Percentiles rank a stretch among this genome's conserved stretches.
These are phyloP conservation scores for Batillaria attramentaria DNA, from an alignment of 1,140 invertebrate species.

Conservation along the genomic window DNA sequence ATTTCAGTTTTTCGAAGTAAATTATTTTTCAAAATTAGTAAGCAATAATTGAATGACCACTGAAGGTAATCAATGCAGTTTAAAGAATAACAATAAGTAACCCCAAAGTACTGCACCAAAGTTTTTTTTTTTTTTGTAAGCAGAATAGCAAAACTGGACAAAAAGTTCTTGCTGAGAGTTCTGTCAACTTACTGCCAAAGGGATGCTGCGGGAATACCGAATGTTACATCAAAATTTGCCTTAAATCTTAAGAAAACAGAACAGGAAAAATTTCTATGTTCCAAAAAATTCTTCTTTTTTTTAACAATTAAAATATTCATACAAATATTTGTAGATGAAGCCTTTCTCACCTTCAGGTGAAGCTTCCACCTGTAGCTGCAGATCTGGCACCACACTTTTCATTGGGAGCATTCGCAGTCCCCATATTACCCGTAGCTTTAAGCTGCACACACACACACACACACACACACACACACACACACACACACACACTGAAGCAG, in stretches of 20 bases:
- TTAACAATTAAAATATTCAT: background rate
- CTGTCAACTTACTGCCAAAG: too few species aligned
- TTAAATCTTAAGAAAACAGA: background rate
- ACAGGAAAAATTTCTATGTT: background rate
- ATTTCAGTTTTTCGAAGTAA: background rate
- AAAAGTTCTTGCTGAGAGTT: too few species aligned
- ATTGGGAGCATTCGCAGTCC: slow-evolving; percentile 18
- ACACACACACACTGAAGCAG: too few species aligned
- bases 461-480: background rate
- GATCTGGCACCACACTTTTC: slow-evolving; percentile 8
- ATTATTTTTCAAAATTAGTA: background rate
- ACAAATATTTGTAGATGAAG: background rate
- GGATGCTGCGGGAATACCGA: background rate
- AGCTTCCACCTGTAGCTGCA: slow-evolving; percentile 12
- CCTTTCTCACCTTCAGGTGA: slow-evolving; percentile 11
- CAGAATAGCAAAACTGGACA: background rate
- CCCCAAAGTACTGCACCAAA: background rate
- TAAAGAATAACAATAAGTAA: background rate
- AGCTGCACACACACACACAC: slow-evolving; percentile 14
- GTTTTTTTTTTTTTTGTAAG: background rate
- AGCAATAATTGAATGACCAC: background rate
- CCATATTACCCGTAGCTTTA: slow-evolving; percentile 4
- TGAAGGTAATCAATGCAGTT: background rate
- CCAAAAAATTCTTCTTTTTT: background rate
- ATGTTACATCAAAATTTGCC: background rate